phyloP scores from a whole-genome alignment of 2,113 vertebrate species.

The Centropus bengalensis region DNA sequence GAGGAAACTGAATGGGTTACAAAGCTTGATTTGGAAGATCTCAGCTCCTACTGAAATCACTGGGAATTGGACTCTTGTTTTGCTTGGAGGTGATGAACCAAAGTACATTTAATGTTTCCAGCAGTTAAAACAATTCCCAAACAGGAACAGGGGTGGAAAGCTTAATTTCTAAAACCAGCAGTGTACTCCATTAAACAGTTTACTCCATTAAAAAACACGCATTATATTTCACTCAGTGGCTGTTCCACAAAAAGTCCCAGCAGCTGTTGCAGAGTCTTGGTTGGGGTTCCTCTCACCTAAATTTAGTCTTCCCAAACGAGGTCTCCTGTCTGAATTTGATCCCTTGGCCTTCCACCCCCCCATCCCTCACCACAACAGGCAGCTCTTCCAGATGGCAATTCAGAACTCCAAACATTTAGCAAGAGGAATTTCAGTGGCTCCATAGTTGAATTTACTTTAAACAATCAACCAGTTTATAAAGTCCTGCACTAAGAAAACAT shows the following conservation, averaged over 20 bases:
- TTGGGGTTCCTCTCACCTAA: constrained; percentile 23
- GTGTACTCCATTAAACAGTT: background rate
- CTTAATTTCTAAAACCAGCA: background rate
- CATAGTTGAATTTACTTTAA: background rate
- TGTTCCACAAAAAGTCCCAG: constrained; percentile 5
- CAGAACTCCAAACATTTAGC: background rate
- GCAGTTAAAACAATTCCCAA: background rate
- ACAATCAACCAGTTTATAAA: background rate
- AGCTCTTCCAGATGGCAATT: background rate
- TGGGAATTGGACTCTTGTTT: background rate
- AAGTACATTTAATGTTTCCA: fast-evolving
- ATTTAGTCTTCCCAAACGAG: background rate
- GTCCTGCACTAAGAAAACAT: background rate
- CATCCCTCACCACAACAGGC: no score
- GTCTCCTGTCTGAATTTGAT: background rate
- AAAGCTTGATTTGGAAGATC: background rate
- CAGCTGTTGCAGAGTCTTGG: constrained; percentile 3
- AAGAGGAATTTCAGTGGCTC: background rate
- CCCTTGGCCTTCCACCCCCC: background rate
- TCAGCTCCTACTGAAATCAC: background rate
- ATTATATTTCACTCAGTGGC: background rate
- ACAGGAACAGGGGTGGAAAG: background rate
- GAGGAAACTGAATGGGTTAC: background rate
- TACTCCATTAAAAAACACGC: background rate
- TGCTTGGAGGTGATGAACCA: background rate